Percentiles rank a stretch among this genome's conserved stretches.
Evolutionary conservation across 2,113 vertebrate species (phyloP).

Genomic region (Erinaceus europaeus): DNA sequence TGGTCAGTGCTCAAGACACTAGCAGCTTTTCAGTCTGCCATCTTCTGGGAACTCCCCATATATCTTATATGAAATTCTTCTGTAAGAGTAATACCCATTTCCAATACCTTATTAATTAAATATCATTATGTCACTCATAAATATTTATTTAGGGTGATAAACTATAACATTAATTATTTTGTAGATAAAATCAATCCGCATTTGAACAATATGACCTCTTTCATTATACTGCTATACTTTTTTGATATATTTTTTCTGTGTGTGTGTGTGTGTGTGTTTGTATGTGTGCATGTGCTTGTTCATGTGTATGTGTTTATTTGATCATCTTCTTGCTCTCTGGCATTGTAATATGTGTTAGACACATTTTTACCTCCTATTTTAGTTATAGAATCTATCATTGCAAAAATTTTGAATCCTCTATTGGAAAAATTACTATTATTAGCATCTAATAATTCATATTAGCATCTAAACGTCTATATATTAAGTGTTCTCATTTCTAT

Average conservation of each 20-base stretch:
- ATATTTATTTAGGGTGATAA: background rate
- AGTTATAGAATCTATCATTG: background rate
- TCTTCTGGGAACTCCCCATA: too few species aligned
- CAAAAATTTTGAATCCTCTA: background rate
- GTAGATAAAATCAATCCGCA: background rate
- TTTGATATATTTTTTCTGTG: background rate
- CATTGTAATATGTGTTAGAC: background rate
- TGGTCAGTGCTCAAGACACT: too few species aligned
- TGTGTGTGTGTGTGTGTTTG: too few species aligned
- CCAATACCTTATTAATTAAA: background rate
- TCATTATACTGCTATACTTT: background rate
- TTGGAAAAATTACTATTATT: too few species aligned
- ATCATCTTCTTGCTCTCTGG: background rate
- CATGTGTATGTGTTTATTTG: background rate
- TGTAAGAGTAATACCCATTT: background rate
- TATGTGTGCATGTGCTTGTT: too few species aligned
- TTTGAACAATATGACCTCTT: background rate
- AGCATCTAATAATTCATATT: too few species aligned
- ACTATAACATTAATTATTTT: background rate
- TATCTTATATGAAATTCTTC: conserved; percentile 27
- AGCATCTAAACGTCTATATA: too few species aligned
- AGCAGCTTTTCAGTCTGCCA: too few species aligned
- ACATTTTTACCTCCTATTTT: background rate
- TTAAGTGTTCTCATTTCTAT: background rate
- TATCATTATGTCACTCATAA: background rate